These are phyloP conservation scores for Synaphobranchus kaupii DNA, from an alignment of 2,797 vertebrate genomes.

Conservation along the genomic window DNA sequence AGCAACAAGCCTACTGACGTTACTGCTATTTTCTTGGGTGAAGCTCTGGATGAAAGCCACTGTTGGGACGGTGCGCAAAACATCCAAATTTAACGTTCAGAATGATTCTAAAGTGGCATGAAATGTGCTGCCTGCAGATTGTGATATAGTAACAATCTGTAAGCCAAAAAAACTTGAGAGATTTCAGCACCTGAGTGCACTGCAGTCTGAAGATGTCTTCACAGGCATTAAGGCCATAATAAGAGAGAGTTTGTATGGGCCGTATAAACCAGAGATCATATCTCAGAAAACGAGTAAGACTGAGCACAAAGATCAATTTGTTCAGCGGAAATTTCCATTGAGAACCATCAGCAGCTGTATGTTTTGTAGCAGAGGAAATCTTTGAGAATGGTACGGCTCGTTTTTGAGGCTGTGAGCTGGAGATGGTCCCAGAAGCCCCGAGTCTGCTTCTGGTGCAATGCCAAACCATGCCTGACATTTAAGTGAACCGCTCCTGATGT, in stretches of 20 bases:
- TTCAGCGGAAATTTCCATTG: neutral
- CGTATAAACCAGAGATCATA: neutral
- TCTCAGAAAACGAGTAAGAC: neutral
- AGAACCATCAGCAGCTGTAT: neutral
- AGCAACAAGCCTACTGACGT: neutral
- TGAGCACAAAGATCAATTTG: conserved; percentile 7
- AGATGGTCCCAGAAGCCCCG: neutral
- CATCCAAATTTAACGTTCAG: neutral
- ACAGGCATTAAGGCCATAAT: neutral
- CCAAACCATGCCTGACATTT: neutral
- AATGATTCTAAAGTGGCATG: neutral
- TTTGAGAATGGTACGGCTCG: neutral
- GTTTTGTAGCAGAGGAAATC: neutral
- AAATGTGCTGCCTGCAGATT: neutral
- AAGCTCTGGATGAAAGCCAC: neutral
- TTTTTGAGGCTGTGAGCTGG: neutral
- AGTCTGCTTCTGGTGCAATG: neutral
- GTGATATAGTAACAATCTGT: neutral
- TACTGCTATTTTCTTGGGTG: neutral
- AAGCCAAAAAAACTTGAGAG: neutral
- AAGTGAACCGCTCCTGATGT: neutral
- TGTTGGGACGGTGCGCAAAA: neutral
- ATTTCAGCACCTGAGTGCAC: neutral
- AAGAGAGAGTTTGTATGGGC: neutral
- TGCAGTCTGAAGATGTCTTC: neutral